Conservation (phyloP, 2,888 invertebrate species). For the Bombylius discolor region DNA sequence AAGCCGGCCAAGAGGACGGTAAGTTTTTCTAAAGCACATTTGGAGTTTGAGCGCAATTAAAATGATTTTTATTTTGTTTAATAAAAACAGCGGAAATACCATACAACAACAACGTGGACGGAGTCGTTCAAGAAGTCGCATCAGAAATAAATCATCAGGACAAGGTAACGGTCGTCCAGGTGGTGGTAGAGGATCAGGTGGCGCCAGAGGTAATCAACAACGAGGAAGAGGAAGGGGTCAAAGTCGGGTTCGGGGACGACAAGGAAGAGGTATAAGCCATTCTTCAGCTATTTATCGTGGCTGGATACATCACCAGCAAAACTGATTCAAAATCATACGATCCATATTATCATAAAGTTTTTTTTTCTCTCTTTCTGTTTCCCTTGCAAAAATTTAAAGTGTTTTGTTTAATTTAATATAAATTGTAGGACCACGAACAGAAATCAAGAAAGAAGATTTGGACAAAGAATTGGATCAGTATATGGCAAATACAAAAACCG, state of each 20-base stretch:
- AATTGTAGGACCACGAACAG: constrained; percentile 8
- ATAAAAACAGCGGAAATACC: too few relatives aligned
- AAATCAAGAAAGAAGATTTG: constrained; percentile 45
- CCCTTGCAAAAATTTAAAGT: too few relatives aligned
- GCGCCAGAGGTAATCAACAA: constrained; percentile 21
- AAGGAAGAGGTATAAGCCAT: constrained; percentile 11
- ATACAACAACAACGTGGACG: constrained; percentile 9
- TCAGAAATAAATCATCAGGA: not conserved
- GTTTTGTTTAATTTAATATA: too few relatives aligned
- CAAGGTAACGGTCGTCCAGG: not conserved
- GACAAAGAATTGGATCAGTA: constrained; percentile 59
- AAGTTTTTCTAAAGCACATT: not conserved
- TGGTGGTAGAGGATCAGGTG: constrained; percentile 10
- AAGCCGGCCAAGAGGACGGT: constrained; percentile 12
- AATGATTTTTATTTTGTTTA: too few relatives aligned
- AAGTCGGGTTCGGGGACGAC: constrained; percentile 8
- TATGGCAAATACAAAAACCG: constrained; percentile 51
- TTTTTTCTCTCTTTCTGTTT: too few relatives aligned
- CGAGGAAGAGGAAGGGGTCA: constrained; percentile 13
- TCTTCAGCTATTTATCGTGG: constrained; percentile 5
- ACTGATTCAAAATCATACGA: not conserved
- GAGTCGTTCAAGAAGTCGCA: constrained; percentile 13
- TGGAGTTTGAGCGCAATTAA: too few relatives aligned
- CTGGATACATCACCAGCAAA: not conserved
- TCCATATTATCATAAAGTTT: too few relatives aligned